Evolutionary conservation across 2,888 invertebrate species (phyloP).

Genomic region (Odontomyia ornata): DNA sequence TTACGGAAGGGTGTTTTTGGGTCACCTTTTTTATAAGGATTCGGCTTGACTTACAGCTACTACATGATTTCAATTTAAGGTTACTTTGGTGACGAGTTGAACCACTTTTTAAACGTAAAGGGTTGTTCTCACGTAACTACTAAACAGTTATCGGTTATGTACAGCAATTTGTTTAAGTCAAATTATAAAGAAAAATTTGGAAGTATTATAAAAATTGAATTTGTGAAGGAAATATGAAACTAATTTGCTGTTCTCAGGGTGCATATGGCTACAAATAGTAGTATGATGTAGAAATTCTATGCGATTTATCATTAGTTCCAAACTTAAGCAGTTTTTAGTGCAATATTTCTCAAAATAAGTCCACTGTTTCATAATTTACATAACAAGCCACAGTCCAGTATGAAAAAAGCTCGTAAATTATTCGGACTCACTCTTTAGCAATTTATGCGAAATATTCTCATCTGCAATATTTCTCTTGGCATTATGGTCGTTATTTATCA

Average conservation of each 20-base stretch:
- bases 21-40: background rate
- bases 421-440: too few species aligned
- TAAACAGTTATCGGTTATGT: constrained; percentile 28
- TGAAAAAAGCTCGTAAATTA: too few species aligned
- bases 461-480: too few species aligned
- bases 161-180: constrained; percentile 27
- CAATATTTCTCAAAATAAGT: too few species aligned
- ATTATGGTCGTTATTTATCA: too few species aligned
- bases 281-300: too few species aligned
- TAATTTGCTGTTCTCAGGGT: background rate
- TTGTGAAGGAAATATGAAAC: background rate
- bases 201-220: background rate
- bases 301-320: too few species aligned
- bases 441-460: too few species aligned
- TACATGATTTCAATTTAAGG: too few species aligned
- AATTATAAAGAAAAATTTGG: background rate
- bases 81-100: background rate
- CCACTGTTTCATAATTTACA: too few species aligned
- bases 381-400: too few species aligned
- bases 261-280: background rate
- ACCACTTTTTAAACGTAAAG: background rate
- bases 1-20: background rate
- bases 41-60: background rate
- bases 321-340: too few species aligned
- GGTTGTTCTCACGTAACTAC: background rate